Percentiles rank a stretch among this genome's conserved stretches.
Evolutionary conservation across 2,113 vertebrate genomes (phyloP).

Genomic region (Mormyrus iriodes): DNA sequence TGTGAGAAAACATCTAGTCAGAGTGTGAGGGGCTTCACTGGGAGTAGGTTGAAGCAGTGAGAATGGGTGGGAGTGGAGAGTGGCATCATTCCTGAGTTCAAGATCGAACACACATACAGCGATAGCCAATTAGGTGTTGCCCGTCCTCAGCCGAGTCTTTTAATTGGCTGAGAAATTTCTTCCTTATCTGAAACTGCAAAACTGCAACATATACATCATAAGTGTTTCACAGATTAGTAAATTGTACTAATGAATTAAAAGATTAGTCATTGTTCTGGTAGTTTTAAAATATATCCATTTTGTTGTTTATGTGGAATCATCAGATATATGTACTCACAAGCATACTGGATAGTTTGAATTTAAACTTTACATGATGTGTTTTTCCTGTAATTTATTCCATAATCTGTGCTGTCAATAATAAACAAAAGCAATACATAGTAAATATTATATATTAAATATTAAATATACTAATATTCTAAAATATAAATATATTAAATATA

Average conservation of each 20-base stretch:
- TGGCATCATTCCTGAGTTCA: not conserved
- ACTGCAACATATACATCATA: not conserved
- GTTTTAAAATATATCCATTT: not conserved
- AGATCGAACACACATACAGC: not conserved
- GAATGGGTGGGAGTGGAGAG: not conserved
- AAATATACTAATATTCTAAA: no score
- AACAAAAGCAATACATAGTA: not conserved
- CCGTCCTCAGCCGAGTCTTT: not conserved
- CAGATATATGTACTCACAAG: not conserved
- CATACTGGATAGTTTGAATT: not conserved
- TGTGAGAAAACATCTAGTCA: not conserved
- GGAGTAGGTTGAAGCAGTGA: not conserved
- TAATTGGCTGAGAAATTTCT: conserved; percentile 6
- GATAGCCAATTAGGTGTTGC: conserved; percentile 4
- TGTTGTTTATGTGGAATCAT: not conserved
- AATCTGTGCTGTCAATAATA: not conserved
- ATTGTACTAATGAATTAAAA: not conserved
- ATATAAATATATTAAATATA: not conserved
- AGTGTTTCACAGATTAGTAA: not conserved
- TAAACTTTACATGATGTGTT: not conserved
- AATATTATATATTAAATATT: no score
- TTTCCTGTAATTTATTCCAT: not conserved
- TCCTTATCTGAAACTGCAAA: not conserved
- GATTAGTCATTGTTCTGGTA: not conserved
- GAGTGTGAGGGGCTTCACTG: not conserved